phyloP scores from a whole-genome alignment of 2,113 vertebrate species.

The Leucosticte australis region DNA sequence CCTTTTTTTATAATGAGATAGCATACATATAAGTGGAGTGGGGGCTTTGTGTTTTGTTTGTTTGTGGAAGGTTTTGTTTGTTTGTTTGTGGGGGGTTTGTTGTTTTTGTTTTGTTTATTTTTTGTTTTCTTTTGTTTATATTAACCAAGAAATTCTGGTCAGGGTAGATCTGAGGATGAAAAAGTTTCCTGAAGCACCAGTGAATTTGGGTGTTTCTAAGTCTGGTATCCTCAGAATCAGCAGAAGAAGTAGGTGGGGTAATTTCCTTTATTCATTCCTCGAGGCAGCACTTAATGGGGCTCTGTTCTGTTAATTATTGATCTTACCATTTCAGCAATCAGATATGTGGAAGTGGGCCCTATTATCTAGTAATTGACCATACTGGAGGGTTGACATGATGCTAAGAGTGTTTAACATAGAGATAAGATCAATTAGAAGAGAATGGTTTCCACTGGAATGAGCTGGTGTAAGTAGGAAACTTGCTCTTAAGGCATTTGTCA shows the following conservation, averaged over 20 bases:
- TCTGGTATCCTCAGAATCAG: background rate
- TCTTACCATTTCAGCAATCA: slow-evolving; percentile 62
- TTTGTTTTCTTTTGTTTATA: background rate
- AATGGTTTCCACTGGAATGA: slow-evolving; percentile 58
- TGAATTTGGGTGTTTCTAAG: background rate
- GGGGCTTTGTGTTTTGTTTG: too few relatives aligned
- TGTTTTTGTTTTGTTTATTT: background rate
- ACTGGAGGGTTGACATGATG: slow-evolving; percentile 67
- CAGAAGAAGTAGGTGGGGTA: background rate
- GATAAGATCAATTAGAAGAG: slow-evolving; percentile 70
- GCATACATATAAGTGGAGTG: background rate
- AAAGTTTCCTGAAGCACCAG: background rate
- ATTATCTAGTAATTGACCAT: slow-evolving; percentile 73
- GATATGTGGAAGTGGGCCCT: slow-evolving; percentile 67
- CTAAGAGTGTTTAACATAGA: slow-evolving; percentile 70
- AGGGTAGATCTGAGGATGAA: background rate
- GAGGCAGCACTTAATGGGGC: background rate
- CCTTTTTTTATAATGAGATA: background rate
- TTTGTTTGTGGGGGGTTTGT: background rate
- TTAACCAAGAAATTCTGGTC: background rate
- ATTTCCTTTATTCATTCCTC: background rate
- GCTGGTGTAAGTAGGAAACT: slow-evolving; percentile 4
- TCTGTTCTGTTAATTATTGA: slow-evolving; percentile 74
- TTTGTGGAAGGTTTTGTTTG: background rate
- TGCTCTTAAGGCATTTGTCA: slow-evolving; percentile 16